These are phyloP conservation scores for Caerostris extrusa DNA, from an alignment of 1,140 invertebrate species.

Conservation along the genomic window DNA sequence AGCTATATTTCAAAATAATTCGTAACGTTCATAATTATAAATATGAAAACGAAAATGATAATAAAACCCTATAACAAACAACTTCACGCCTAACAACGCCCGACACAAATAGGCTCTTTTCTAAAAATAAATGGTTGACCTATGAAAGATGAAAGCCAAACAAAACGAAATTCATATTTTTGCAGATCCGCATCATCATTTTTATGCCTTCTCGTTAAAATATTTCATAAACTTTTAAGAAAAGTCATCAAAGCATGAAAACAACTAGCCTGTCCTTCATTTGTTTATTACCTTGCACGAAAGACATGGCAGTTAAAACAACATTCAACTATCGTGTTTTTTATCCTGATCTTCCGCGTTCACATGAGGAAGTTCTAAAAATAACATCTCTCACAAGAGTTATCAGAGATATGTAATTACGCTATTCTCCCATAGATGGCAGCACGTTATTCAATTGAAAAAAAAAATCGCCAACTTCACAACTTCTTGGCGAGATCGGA, in stretches of 20 bases:
- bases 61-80: too few relatives aligned
- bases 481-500: background rate
- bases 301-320: background rate
- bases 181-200: background rate
- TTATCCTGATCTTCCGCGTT: background rate
- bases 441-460: background rate
- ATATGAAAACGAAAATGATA: too few relatives aligned
- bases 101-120: too few relatives aligned
- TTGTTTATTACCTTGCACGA: slow-evolving; percentile 3
- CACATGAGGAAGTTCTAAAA: slow-evolving; percentile 28
- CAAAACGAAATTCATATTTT: background rate
- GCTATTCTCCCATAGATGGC: slow-evolving; percentile 7
- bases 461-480: background rate
- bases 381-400: background rate
- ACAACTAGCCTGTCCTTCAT: slow-evolving; percentile 16
- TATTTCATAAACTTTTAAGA: background rate
- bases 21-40: too few relatives aligned
- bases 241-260: background rate
- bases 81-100: too few relatives aligned
- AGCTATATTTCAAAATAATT: too few relatives aligned
- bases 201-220: background rate
- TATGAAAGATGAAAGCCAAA: background rate
- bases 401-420: background rate
- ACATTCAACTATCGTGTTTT: background rate
- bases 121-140: background rate